Evolutionary conservation across 2,888 invertebrate genomes (phyloP), one percentile per base, ranked within the genome.

Genomic region (Amiota minor): DNA sequence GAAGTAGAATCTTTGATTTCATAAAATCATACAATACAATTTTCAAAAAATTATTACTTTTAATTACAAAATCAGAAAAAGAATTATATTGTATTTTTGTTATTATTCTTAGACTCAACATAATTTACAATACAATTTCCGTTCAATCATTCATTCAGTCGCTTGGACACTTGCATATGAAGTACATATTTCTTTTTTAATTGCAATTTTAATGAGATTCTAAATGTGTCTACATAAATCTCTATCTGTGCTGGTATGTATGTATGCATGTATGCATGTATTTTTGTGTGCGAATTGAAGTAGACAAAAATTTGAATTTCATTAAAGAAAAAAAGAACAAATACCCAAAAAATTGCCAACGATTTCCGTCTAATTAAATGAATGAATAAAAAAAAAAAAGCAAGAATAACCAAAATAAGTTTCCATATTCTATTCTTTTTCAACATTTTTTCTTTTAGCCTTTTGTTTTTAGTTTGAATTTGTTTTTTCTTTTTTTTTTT

Each of bases 101-200:
- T 6, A 35, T 2, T 35, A 53, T n/a, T 12, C 53, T n/a, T n/a
- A 53, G 14, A 53, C 53, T n/a, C 12, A n/a, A n/a, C 53, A 53
- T n/a, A 53, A 53, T 53, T 53, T 53, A 53, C 53, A 53, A 53
- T 53, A 53, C 53, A 53, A 53, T 53, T 53, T 53, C 53, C 53
- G 53, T 53, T 53, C 12, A 53, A 53, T 53, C 4, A 53, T 53
- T 53, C 53, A 53, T n/a, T n/a, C n/a, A 53, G 35, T 35, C 35
- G 35, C 35, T 35, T 35, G 35, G 35, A 8, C 6, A 35, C 6
- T 35, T 35, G 35, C 35, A 35, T 35, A 35, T 35, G 35, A 35
- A 35, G 35, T 35, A n/a, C n/a, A n/a, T n/a, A 35, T 35, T 35
- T 35, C 35, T 35, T 35, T 35, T 35, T 35, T 35, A 35, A 35